Conservation (phyloP, 1,140 invertebrate species). For the Ridgeia piscesae region DNA sequence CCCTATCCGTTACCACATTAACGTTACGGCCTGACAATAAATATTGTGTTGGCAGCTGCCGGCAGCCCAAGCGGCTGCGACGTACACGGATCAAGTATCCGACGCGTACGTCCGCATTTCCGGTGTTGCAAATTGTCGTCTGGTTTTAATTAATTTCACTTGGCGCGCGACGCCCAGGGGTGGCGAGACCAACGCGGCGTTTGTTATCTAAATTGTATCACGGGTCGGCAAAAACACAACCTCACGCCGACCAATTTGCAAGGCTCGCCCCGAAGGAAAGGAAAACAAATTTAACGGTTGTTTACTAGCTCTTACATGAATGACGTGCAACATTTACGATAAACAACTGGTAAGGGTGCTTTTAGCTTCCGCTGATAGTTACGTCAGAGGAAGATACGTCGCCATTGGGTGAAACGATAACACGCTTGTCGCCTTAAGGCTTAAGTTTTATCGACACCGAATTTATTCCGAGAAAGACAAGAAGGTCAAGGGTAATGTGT, state of each 20-base stretch:
- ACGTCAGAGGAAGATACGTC: background rate
- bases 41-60: background rate
- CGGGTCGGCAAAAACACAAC: background rate
- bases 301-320: background rate
- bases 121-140: background rate
- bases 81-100: background rate
- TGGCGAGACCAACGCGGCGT: background rate
- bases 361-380: background rate
- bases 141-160: constrained; percentile 6
- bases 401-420: background rate
- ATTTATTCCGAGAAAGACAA: no score
- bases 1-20: background rate
- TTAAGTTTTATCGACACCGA: no score
- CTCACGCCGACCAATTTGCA: background rate
- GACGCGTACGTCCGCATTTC: background rate
- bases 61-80: background rate
- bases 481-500: no score
- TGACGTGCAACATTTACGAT: background rate
- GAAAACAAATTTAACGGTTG: background rate
- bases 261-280: background rate
- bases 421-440: no score
- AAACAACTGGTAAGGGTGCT: background rate
- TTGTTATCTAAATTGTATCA: background rate
- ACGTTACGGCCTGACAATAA: background rate
- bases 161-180: background rate